Conservation (phyloP, 2,113 vertebrate genomes). For the Brachypteracias leptosomus region DNA sequence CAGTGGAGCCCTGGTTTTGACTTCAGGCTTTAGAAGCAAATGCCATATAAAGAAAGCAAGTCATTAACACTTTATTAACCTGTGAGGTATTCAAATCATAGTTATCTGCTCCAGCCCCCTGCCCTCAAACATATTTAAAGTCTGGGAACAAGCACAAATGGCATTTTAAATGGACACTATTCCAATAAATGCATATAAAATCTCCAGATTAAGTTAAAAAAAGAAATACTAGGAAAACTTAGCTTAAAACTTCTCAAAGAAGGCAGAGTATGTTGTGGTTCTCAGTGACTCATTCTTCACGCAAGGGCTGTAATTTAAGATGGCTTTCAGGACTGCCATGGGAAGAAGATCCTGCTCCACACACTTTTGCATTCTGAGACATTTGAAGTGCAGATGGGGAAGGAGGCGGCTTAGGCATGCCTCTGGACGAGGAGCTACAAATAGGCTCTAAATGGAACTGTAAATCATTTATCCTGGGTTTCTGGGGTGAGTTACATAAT, state of each 20-base stretch:
- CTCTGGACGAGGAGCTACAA: conserved; percentile 30
- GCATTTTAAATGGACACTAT: background rate
- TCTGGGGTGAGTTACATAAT: background rate
- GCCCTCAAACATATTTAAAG: background rate
- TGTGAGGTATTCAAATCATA: background rate
- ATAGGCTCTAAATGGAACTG: conserved; percentile 6
- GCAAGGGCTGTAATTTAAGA: background rate
- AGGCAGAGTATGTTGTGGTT: background rate
- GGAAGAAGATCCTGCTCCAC: conserved; percentile 34
- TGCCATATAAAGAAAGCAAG: background rate
- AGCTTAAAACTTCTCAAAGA: background rate
- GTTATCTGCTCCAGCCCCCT: background rate
- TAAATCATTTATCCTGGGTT: conserved; percentile 1
- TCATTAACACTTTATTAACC: background rate
- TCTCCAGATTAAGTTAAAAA: background rate
- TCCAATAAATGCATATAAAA: background rate
- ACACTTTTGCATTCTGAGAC: conserved; percentile 5
- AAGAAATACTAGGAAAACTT: background rate
- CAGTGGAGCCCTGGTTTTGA: background rate
- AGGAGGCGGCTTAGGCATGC: conserved; percentile 3
- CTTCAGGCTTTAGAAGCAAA: background rate
- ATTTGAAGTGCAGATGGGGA: conserved; percentile 40
- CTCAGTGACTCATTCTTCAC: conserved; percentile 22
- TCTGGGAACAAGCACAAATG: background rate
- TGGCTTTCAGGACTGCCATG: background rate